These are phyloP conservation scores for Siniperca undulata DNA, from an alignment of 2,797 vertebrate species.

Conservation along the genomic window DNA sequence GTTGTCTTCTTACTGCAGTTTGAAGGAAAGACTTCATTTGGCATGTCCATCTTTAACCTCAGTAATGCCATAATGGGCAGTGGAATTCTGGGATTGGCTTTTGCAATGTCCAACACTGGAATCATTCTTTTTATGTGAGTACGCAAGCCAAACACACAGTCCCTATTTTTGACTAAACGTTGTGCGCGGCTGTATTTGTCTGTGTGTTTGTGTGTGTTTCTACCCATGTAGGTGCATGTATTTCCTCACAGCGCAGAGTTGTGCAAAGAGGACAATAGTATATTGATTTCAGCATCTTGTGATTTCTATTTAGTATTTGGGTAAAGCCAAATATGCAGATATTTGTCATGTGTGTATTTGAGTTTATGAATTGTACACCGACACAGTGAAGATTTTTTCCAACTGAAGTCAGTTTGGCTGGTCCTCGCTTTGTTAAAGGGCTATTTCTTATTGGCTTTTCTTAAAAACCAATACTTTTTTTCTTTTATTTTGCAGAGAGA, in stretches of 20 bases:
- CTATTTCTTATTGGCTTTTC: background rate
- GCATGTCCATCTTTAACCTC: constrained; percentile 92
- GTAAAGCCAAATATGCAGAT: constrained; percentile 8
- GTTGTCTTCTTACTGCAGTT: constrained; percentile 78
- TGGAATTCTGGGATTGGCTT: constrained; percentile 90
- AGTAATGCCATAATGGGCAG: constrained; percentile 94
- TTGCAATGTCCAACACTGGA: constrained; percentile 91
- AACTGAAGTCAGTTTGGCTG: constrained; percentile 12
- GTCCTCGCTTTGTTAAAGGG: background rate
- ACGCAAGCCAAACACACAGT: constrained; percentile 22
- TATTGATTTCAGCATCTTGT: background rate
- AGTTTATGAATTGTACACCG: constrained; percentile 8
- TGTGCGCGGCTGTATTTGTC: background rate
- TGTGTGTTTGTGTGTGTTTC: background rate
- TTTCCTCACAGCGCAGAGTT: constrained; percentile 6
- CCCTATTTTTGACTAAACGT: background rate
- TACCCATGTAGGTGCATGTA: background rate
- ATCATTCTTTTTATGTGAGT: constrained; percentile 92
- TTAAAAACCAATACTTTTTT: background rate
- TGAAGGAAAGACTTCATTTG: constrained; percentile 91
- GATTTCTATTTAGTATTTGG: constrained; percentile 30
- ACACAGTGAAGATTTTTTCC: constrained; percentile 10
- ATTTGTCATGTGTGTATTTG: constrained; percentile 27
- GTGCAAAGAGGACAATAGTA: background rate
- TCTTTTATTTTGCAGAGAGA: background rate